Percentiles rank a stretch among this genome's conserved stretches.
phyloP scores from a whole-genome alignment of 2,113 vertebrate genomes.

The Hyperopisus bebe region DNA sequence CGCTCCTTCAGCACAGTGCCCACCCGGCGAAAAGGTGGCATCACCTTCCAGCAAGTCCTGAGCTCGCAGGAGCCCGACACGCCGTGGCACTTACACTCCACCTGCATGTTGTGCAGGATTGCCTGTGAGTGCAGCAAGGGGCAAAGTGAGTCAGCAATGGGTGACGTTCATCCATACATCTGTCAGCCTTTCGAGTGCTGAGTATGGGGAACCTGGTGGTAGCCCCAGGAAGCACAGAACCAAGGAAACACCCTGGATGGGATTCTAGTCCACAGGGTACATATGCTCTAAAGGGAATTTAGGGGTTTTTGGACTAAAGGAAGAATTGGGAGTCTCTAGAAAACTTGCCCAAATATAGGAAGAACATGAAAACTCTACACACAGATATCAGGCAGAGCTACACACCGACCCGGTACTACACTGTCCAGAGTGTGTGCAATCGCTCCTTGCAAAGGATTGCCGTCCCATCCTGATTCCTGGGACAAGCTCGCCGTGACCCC shows the following conservation, averaged over 20 bases:
- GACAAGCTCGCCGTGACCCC: neutral
- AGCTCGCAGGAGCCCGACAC: conserved; percentile 65
- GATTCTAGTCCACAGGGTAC: neutral
- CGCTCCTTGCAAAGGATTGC: neutral
- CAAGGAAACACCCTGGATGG: neutral
- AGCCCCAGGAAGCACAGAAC: neutral
- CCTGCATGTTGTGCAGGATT: conserved; percentile 67
- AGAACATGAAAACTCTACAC: neutral
- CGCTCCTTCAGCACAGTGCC: conserved; percentile 64
- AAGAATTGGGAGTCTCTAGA: neutral
- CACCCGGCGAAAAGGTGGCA: conserved; percentile 60
- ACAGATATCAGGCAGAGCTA: neutral
- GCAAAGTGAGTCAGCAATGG: neutral
- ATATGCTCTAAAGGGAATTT: neutral
- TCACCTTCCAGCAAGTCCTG: conserved; percentile 66
- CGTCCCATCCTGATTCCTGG: neutral
- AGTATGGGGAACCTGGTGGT: neutral
- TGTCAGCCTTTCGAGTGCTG: neutral
- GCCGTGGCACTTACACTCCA: conserved; percentile 64
- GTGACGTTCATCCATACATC: neutral
- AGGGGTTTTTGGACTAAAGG: neutral
- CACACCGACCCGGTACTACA: neutral
- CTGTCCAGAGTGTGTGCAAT: neutral
- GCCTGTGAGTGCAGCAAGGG: conserved; percentile 43
- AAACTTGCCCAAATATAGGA: neutral